Evolutionary conservation across 2,888 invertebrate species (phyloP).

Genomic region (Acronicta leporina): DNA sequence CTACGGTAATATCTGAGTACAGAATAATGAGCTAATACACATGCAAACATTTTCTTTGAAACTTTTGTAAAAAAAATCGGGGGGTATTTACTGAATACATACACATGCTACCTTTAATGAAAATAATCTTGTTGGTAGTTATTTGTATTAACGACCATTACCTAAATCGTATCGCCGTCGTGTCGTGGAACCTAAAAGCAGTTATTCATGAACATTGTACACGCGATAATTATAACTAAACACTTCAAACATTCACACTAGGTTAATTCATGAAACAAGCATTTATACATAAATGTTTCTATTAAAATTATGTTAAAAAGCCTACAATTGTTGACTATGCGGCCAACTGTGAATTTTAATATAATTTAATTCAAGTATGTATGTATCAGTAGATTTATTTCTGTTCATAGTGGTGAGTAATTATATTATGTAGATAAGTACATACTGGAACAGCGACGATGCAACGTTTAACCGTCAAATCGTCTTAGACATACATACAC

Average conservation of each 20-base stretch:
- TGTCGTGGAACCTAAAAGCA: conserved; percentile 21
- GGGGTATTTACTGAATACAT: too few relatives aligned
- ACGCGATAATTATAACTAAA: conserved; percentile 52
- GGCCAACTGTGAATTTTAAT: conserved; percentile 7
- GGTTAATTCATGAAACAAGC: conserved; percentile 36
- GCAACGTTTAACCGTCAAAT: too few relatives aligned
- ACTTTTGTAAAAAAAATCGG: too few relatives aligned
- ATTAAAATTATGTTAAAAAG: conserved; percentile 45
- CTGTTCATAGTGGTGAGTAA: background rate
- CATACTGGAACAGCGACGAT: too few relatives aligned
- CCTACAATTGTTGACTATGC: conserved; percentile 16
- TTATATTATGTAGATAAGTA: background rate
- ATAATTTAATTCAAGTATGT: conserved; percentile 25
- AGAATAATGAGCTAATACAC: too few relatives aligned
- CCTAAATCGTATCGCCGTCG: conserved; percentile 30
- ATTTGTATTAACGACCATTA: background rate
- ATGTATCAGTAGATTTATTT: conserved; percentile 13
- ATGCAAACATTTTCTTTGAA: too few relatives aligned
- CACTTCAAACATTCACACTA: conserved; percentile 21
- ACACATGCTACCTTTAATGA: too few relatives aligned
- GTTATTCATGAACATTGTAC: conserved; percentile 44
- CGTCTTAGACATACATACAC: too few relatives aligned
- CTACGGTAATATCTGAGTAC: too few relatives aligned
- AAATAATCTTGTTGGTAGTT: too few relatives aligned
- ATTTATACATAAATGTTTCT: conserved; percentile 24